Percentiles rank a stretch among this genome's conserved stretches.
These are phyloP conservation scores for Lithophane socia DNA, from an alignment of 2,888 invertebrate genomes.

Conservation along the genomic window DNA sequence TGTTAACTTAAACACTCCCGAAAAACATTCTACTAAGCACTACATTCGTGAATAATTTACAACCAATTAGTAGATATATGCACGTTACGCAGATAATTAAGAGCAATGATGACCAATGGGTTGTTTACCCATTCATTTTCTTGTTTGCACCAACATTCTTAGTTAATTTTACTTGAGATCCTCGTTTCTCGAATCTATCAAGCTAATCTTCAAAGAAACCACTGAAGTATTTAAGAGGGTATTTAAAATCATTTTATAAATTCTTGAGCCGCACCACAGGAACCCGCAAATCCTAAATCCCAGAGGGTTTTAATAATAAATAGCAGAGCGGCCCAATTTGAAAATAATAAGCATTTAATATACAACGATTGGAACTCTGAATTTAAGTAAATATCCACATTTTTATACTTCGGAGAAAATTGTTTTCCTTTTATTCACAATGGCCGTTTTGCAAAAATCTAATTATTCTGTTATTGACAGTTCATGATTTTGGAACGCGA, in stretches of 20 bases:
- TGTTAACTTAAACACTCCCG: neutral
- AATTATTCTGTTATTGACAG: conserved; percentile 58
- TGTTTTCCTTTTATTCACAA: conserved; percentile 42
- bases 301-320: conserved; percentile 77
- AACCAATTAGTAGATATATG: neutral
- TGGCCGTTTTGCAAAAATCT: conserved; percentile 41
- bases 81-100: conserved; percentile 14
- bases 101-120: conserved; percentile 6
- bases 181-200: conserved; percentile 65
- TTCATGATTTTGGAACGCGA: conserved; percentile 29
- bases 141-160: conserved; percentile 65
- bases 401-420: conserved; percentile 43
- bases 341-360: conserved; percentile 67
- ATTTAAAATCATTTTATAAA: conserved; percentile 79
- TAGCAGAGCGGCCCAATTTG: conserved; percentile 62
- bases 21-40: neutral
- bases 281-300: conserved; percentile 70
- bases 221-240: conserved; percentile 78
- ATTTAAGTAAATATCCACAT: conserved; percentile 46
- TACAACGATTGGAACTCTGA: conserved; percentile 52
- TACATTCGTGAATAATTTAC: neutral
- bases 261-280: conserved; percentile 65
- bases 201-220: conserved; percentile 76
- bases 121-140: conserved; percentile 4
- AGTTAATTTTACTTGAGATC: conserved; percentile 66